phyloP scores from a whole-genome alignment of 2,888 invertebrate species.

The Bellardia bayeri region DNA sequence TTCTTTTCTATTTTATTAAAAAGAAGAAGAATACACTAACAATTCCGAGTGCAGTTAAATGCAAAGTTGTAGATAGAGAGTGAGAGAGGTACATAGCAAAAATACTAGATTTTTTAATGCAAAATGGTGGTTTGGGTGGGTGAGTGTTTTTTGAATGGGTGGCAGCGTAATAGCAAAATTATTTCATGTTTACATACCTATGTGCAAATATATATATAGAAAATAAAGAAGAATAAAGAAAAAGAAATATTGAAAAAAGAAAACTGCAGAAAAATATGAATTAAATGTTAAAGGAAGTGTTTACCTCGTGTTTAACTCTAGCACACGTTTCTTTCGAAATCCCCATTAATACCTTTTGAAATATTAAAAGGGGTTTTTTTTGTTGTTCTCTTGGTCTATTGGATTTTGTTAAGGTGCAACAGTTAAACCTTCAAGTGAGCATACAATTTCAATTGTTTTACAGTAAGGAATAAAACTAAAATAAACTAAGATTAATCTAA shows the following conservation, averaged over 20 bases:
- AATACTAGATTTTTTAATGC: background rate
- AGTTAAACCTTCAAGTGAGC: constrained; percentile 6
- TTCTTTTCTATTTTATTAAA: constrained; percentile 14
- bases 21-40: constrained; percentile 19
- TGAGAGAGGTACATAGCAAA: constrained; percentile 2
- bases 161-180: background rate
- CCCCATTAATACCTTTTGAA: constrained; percentile 23
- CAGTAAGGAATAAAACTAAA: too few relatives aligned
- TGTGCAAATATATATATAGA: constrained; percentile 8
- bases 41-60: constrained; percentile 23
- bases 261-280: constrained; percentile 9
- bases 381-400: background rate
- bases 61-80: background rate
- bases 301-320: constrained; percentile 36
- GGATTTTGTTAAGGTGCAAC: background rate
- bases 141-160: background rate
- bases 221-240: too few relatives aligned
- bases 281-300: constrained; percentile 55
- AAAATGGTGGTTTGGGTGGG: constrained; percentile 26
- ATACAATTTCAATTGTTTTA: background rate
- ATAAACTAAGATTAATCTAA: too few relatives aligned
- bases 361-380: constrained; percentile 10
- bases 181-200: background rate
- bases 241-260: background rate
- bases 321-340: constrained; percentile 26